Evolutionary conservation across 2,113 vertebrate genomes (phyloP).

Genomic region (Menura novaehollandiae): DNA sequence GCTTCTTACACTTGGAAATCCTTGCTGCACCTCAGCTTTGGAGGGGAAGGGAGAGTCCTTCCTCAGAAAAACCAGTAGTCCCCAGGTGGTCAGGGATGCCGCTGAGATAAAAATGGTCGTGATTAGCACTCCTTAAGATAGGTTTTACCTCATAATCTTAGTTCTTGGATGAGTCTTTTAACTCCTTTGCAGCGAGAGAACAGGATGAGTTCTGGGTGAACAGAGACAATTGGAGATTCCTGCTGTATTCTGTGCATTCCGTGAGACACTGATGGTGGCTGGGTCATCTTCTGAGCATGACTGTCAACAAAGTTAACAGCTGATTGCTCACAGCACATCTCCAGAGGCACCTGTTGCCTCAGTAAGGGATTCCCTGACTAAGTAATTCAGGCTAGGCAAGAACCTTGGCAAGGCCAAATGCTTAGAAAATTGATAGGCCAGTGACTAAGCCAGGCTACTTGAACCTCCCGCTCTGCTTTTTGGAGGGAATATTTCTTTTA

Average conservation of each 20-base stretch:
- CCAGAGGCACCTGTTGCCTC: not conserved
- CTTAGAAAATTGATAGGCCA: not conserved
- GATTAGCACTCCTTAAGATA: not conserved
- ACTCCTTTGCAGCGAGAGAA: not conserved
- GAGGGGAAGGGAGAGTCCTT: not conserved
- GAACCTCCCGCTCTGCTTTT: not conserved
- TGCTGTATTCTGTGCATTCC: not conserved
- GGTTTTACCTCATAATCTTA: not conserved
- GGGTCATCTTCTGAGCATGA: not conserved
- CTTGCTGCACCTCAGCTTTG: not conserved
- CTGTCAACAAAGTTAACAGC: not conserved
- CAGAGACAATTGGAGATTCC: not conserved
- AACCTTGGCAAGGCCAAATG: not conserved
- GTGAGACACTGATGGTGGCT: not conserved
- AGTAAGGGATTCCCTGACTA: not conserved
- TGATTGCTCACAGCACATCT: not conserved
- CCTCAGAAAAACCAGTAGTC: not conserved
- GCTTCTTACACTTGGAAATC: not conserved
- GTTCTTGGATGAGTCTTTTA: not conserved
- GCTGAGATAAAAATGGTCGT: not conserved
- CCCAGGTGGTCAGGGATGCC: not conserved
- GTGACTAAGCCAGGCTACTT: not conserved
- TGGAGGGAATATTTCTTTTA: not conserved
- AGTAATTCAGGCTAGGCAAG: not conserved
- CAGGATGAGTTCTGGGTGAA: not conserved